Evolutionary conservation across 2,797 vertebrate genomes (phyloP).

Genomic region (Schizopygopsis pylzovi): DNA sequence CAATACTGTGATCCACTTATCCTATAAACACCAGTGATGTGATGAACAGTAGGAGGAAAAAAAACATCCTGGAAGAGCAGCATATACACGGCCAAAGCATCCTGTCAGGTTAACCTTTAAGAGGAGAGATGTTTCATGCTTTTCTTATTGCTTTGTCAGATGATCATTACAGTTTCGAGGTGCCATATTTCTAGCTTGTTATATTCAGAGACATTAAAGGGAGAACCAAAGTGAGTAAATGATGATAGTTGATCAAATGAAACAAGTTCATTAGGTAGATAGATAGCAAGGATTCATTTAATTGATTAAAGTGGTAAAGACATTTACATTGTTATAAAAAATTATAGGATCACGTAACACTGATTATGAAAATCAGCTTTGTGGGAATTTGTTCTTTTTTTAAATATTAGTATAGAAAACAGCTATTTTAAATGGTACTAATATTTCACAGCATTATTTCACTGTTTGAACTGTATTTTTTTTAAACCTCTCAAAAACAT

Average conservation of each 20-base stretch:
- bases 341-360: not conserved
- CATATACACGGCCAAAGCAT: conserved; percentile 36
- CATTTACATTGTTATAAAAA: not conserved
- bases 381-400: not conserved
- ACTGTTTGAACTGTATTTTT: not conserved
- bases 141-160: not conserved
- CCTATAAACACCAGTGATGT: conserved; percentile 33
- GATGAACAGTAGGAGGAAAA: conserved; percentile 14
- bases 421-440: no score
- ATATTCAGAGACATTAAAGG: conserved; percentile 8
- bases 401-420: not conserved
- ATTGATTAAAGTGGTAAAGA: not conserved
- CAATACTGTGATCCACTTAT: conserved; percentile 45
- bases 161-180: not conserved
- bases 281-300: not conserved
- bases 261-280: not conserved
- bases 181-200: conserved; percentile 9
- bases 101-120: conserved; percentile 9
- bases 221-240: not conserved
- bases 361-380: not conserved
- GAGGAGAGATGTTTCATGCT: not conserved
- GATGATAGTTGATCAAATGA: not conserved
- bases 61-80: conserved; percentile 9
- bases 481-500: not conserved
- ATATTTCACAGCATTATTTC: not conserved